Evolutionary conservation across 2,113 vertebrate species (phyloP).

Genomic region (Gopherus flavomarginatus): DNA sequence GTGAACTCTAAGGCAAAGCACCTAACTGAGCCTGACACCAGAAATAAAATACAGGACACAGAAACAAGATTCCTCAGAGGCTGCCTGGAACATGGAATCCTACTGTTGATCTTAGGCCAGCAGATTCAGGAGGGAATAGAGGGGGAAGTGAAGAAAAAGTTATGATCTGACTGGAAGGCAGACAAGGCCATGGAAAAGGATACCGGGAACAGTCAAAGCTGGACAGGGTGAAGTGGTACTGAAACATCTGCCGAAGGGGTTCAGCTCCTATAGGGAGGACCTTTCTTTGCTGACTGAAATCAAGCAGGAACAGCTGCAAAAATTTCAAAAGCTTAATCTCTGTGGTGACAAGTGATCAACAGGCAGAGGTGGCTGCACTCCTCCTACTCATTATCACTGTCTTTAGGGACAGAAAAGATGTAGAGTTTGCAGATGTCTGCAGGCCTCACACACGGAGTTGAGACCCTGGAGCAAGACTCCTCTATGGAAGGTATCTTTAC

Average conservation of each 20-base stretch:
- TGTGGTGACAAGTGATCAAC: background rate
- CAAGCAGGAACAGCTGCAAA: background rate
- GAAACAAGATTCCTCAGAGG: background rate
- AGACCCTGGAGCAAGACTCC: background rate
- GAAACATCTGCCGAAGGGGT: background rate
- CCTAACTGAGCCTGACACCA: background rate
- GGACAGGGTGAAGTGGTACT: background rate
- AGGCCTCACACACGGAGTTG: background rate
- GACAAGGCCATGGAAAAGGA: background rate
- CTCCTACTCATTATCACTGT: background rate
- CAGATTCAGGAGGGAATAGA: background rate
- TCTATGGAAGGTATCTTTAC: background rate
- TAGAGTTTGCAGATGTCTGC: background rate
- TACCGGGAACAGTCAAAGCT: background rate
- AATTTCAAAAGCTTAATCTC: background rate
- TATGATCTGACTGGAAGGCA: background rate
- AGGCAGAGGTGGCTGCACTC: background rate
- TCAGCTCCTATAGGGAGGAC: background rate
- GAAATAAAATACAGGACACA: background rate
- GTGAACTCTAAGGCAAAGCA: background rate
- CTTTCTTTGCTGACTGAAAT: background rate
- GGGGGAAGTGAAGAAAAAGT: background rate
- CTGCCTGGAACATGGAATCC: background rate
- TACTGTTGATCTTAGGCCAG: background rate
- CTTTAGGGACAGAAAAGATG: background rate